Base-by-base conservation (phyloP, 2,888 invertebrate species). In the Drosophila lutescens region DNA sequence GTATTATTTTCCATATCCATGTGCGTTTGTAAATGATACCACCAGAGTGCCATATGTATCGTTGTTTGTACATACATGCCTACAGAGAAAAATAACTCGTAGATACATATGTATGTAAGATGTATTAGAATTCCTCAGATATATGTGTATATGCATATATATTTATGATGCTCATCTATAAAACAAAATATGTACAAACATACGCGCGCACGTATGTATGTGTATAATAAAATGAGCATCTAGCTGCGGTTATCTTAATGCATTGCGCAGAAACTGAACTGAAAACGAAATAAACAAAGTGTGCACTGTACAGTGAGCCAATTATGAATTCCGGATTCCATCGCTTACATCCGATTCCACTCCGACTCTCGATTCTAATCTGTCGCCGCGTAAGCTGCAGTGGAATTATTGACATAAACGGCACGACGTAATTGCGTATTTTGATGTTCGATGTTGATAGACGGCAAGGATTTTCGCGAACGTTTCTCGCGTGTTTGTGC, bases 161-260 rank as follows among this genome's bases (percentile, higher is more conserved):
- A 54, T 68, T 68, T 68, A 66, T 68, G 66, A 66, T 67, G 55
- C 54, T 67, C 55, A 49, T 50, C 67, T 65, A 66, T 54, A 54
- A 70, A 70, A 70, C 40, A 53, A 60, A 60, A 69, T 69, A 57
- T 46, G 43, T 49, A 51, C 51, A 49, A 40, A 30, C 47, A 20
- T 51, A 69, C 10, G 17, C 41, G 41, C n/a, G 9, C 34, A 53
- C 40, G 47, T 23, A 51, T 26, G 46, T 23, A 56, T 38, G 26
- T 56, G 65, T 57, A 47, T 57, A 63, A 58, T 63, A 61, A 40
- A 68, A 40, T 44, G 50, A 63, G 58, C 63, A 69, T 54, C 60
- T 62, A 59, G 40, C 62, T 12, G 47, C 43, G 46, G 61, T 59
- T 60, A 60, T 49, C 61, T 49, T 23, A 60, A 41, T 60, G 57